Evolutionary conservation across 2,113 vertebrate species (phyloP), one percentile per base, ranked within the genome.

Genomic region (Leptobrachium ailaonicum): DNA sequence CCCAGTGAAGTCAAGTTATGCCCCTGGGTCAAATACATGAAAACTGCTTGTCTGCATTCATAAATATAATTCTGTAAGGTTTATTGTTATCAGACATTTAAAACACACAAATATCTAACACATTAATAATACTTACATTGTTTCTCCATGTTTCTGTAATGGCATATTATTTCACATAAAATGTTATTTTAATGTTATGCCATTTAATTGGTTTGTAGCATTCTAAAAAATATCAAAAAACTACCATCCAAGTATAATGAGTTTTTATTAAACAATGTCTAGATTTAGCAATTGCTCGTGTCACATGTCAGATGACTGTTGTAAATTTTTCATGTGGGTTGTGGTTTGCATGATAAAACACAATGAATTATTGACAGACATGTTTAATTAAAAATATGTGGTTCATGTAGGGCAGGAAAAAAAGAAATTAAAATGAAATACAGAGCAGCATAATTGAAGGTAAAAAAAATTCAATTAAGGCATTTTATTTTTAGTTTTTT

Each of bases 401-500:
- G 11, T 60, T 60, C 56, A 12, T n/a, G 14, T n/a, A 67, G 0
- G 11, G 76, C 67, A 2, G 43, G 84, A 77, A 45, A 41, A 14
- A 42, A 41, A 54, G 12, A 63, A 69, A 80, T 71, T 0, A 50
- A 50, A 50, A 50, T 50, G 4, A 50, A 50, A 50, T 50, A 50
- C 47, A 50, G 8, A 8, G 47, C 64, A 81, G 50, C 62, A 41
- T 2, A 0, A 60, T 3, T 11, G 14, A 60, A 60, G 3, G 56
- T 12, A 60, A 60, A 60, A 60, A 9, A 12, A 60, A 12, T 60
- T 60, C 56, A 69, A 76, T 75, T 83, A 43, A 1, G 62, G 2
- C 20, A 66, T 44, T 75, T 32, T 32, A 32, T 32, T 32, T 32
- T 32, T 32, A 32, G 20, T 32, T 32, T 32, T 47, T 10, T 45